Conservation (phyloP, 2,888 invertebrate species). For the Melinaea marsaeus region DNA sequence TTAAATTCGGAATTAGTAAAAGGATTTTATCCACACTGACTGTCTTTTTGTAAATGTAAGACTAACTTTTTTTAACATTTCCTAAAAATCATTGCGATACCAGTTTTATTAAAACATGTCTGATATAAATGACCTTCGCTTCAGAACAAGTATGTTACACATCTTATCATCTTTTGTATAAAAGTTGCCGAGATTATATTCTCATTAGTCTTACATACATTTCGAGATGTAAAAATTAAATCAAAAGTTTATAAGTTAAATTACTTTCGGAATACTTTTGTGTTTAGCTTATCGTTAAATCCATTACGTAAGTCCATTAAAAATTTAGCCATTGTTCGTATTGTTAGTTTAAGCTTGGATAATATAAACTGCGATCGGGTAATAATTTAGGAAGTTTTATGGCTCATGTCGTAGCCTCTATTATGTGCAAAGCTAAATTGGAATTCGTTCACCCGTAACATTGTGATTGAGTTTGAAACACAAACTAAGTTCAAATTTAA, state of each 20-base stretch:
- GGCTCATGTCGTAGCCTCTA: slow-evolving; percentile 30
- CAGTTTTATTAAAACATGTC: slow-evolving; percentile 65
- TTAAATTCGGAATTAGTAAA: slow-evolving; percentile 77
- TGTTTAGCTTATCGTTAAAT: slow-evolving; percentile 16
- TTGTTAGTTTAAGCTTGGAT: slow-evolving; percentile 31
- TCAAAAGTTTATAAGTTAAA: slow-evolving; percentile 23
- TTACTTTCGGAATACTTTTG: slow-evolving; percentile 22
- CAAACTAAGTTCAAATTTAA: slow-evolving; percentile 10
- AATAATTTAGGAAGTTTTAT: slow-evolving; percentile 35
- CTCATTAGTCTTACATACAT: slow-evolving; percentile 14
- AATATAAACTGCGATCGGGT: slow-evolving; percentile 30
- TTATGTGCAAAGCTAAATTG: slow-evolving; percentile 32
- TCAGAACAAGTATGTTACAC: not conserved
- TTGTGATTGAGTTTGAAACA: slow-evolving; percentile 32
- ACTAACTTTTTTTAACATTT: slow-evolving; percentile 41
- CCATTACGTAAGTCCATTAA: slow-evolving; percentile 23
- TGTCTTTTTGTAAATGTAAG: slow-evolving; percentile 60
- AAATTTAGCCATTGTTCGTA: slow-evolving; percentile 22
- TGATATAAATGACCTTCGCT: slow-evolving; percentile 61
- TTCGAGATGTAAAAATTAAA: slow-evolving; percentile 18
- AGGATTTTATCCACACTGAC: slow-evolving; percentile 61
- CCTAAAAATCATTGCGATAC: slow-evolving; percentile 56
- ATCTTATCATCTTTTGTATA: not conserved
- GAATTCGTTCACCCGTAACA: slow-evolving; percentile 30
- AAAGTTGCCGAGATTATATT: slow-evolving; percentile 20